Evolutionary conservation across 2,797 vertebrate species (phyloP).

Genomic region (Danio choprae): DNA sequence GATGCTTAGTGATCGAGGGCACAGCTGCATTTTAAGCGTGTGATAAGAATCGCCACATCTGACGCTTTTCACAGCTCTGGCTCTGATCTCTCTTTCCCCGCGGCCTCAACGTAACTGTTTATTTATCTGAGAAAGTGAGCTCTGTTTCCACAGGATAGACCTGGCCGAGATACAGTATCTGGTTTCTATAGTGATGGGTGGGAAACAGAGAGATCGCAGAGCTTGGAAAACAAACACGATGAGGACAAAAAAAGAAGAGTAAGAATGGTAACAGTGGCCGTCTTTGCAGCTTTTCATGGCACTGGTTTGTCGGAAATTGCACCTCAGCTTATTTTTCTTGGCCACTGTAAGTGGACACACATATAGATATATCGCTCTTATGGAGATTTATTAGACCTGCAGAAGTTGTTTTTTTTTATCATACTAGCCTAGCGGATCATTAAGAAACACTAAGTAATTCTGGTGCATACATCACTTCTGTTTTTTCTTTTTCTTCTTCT

Average conservation of each 20-base stretch:
- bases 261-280: slow-evolving; percentile 62
- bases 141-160: slow-evolving; percentile 57
- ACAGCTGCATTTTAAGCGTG: slow-evolving; percentile 20
- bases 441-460: neutral
- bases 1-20: slow-evolving; percentile 1
- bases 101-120: slow-evolving; percentile 47
- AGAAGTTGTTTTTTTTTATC: neutral
- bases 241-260: slow-evolving; percentile 54
- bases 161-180: slow-evolving; percentile 63
- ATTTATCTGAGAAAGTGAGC: slow-evolving; percentile 55
- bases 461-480: neutral
- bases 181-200: slow-evolving; percentile 64
- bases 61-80: slow-evolving; percentile 20
- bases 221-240: slow-evolving; percentile 73
- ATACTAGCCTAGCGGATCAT: neutral
- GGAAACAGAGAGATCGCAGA: slow-evolving; percentile 71
- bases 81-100: slow-evolving; percentile 6
- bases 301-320: slow-evolving; percentile 66
- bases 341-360: slow-evolving; percentile 10
- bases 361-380: slow-evolving; percentile 11
- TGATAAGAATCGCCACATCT: slow-evolving; percentile 34
- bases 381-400: neutral
- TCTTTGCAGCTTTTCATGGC: slow-evolving; percentile 58
- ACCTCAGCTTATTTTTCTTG: slow-evolving; percentile 48
- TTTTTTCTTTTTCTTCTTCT: too few relatives aligned